Percentiles rank a stretch among this genome's conserved stretches.
Conservation (phyloP, 2,888 invertebrate genomes). For the Pogonocherus hispidulus region DNA sequence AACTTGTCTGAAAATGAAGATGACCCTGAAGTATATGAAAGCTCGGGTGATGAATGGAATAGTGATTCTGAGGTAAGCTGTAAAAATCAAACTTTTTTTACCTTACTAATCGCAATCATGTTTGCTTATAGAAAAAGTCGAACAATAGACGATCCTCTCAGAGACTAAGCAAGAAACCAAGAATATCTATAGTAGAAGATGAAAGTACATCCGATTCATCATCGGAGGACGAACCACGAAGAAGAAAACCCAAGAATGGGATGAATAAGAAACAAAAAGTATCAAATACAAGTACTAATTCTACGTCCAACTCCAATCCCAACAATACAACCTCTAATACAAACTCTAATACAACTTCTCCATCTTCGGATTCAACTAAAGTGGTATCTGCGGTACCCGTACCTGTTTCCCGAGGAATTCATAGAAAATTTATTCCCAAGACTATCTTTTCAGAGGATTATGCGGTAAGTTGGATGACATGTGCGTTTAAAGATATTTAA, state of each 20-base stretch:
- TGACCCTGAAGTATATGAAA: slow-evolving; percentile 64
- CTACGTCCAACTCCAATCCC: slow-evolving; percentile 21
- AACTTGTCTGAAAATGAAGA: slow-evolving; percentile 64
- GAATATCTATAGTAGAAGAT: slow-evolving; percentile 52
- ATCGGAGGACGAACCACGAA: slow-evolving; percentile 48
- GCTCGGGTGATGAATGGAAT: slow-evolving; percentile 65
- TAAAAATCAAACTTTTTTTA: not conserved
- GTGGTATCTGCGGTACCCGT: slow-evolving; percentile 37
- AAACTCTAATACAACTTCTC: slow-evolving; percentile 30
- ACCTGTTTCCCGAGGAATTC: slow-evolving; percentile 39
- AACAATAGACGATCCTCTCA: slow-evolving; percentile 58
- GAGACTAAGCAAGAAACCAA: slow-evolving; percentile 61
- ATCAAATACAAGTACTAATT: slow-evolving; percentile 14
- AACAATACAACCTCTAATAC: slow-evolving; percentile 25
- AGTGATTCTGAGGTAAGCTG: slow-evolving; percentile 44
- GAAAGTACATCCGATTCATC: slow-evolving; percentile 47
- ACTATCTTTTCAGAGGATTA: slow-evolving; percentile 56
- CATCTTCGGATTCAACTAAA: slow-evolving; percentile 33
- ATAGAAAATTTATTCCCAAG: slow-evolving; percentile 54
- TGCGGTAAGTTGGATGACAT: slow-evolving; percentile 46
- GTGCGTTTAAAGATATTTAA: too few species aligned
- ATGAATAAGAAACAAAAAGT: slow-evolving; percentile 36
- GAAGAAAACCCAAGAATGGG: slow-evolving; percentile 45
- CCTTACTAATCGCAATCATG: not conserved
- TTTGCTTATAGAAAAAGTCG: slow-evolving; percentile 54